phyloP scores from a whole-genome alignment of 2,888 invertebrate genomes.

The Tridacna crocea region DNA sequence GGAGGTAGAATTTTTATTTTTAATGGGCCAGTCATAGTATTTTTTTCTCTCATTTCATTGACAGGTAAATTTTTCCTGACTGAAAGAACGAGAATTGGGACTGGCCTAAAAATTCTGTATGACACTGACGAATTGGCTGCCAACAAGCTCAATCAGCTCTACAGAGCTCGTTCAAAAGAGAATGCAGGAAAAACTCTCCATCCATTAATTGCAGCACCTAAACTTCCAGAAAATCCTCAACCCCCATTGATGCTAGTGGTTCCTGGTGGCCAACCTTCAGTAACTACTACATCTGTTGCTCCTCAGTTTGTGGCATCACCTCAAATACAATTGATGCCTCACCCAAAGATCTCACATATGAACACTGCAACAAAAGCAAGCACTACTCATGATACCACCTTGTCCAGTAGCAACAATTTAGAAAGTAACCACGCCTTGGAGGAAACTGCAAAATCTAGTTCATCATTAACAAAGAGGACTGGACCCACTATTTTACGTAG shows the following conservation, averaged over 20 bases:
- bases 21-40: too few relatives aligned
- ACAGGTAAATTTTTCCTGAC: constrained; percentile 56
- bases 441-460: neutral
- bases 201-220: neutral
- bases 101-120: constrained; percentile 37
- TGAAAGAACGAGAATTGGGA: constrained; percentile 44
- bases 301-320: neutral
- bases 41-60: constrained; percentile 12
- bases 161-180: constrained; percentile 18
- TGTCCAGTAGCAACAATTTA: neutral
- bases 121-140: constrained; percentile 49
- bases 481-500: constrained; percentile 19
- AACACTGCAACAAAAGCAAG: neutral
- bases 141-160: constrained; percentile 29
- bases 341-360: neutral
- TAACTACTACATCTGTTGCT: neutral
- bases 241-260: constrained; percentile 31
- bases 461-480: neutral
- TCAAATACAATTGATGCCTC: neutral
- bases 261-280: constrained; percentile 7
- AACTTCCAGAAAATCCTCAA: neutral
- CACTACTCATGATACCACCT: neutral
- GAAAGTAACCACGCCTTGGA: neutral
- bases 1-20: too few relatives aligned
- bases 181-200: constrained; percentile 22